These are phyloP conservation scores for Microcebus griseorufus DNA, from an alignment of 2,113 vertebrate species.

Conservation along the genomic window DNA sequence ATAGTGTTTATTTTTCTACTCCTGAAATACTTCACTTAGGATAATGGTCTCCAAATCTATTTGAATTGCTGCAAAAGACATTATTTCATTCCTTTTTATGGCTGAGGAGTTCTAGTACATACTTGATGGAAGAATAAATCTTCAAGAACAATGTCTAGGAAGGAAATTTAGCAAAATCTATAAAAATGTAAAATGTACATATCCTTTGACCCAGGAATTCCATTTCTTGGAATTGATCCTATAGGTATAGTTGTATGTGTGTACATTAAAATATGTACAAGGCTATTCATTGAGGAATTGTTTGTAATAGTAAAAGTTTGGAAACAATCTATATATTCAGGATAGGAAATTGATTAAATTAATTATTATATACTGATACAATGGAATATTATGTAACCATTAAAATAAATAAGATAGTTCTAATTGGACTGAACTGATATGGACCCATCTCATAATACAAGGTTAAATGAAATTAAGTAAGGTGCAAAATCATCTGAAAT, in stretches of 20 bases:
- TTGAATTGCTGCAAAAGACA: too few species aligned
- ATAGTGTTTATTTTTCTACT: too few species aligned
- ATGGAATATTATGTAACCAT: background rate
- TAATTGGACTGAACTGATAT: background rate
- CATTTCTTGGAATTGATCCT: background rate
- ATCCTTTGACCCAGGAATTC: background rate
- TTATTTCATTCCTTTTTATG: too few species aligned
- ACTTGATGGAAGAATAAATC: background rate
- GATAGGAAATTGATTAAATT: background rate
- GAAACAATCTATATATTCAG: background rate
- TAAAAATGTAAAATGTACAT: background rate
- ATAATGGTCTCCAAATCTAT: too few species aligned
- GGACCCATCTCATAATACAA: background rate
- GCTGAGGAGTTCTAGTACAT: background rate
- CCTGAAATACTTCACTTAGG: too few species aligned
- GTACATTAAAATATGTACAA: background rate
- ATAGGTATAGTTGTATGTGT: background rate
- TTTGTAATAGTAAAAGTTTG: background rate
- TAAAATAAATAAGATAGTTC: background rate
- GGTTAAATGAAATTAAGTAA: background rate
- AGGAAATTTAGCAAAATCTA: background rate
- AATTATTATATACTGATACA: background rate
- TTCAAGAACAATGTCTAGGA: background rate
- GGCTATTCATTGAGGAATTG: background rate
- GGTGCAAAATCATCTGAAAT: background rate